Conservation (phyloP, 2,888 invertebrate genomes). For the Mythimna pallens region DNA sequence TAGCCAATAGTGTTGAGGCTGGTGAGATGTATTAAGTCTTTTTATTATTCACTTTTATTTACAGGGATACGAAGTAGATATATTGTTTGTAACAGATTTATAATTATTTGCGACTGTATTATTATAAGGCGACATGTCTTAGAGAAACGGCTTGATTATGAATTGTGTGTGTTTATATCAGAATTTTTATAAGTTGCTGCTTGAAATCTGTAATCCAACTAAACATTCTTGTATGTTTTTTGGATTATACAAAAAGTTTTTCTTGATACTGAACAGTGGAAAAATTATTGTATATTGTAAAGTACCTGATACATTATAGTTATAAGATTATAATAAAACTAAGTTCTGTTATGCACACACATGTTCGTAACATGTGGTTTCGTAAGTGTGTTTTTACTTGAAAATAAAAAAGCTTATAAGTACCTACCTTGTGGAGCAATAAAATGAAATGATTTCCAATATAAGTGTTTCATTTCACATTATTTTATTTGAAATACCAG, state of each 20-base stretch:
- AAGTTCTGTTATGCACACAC: slow-evolving; percentile 84
- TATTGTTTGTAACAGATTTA: slow-evolving; percentile 63
- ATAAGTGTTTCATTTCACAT: slow-evolving; percentile 73
- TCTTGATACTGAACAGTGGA: slow-evolving; percentile 63
- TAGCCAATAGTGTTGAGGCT: slow-evolving; percentile 19
- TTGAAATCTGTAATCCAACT: slow-evolving; percentile 66
- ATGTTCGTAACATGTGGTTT: slow-evolving; percentile 77
- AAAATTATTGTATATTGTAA: slow-evolving; percentile 78
- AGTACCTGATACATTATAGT: slow-evolving; percentile 84
- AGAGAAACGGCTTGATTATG: slow-evolving; percentile 73
- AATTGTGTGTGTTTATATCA: slow-evolving; percentile 82
- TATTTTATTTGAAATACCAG: slow-evolving; percentile 10
- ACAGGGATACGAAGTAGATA: slow-evolving; percentile 60
- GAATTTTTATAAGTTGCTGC: slow-evolving; percentile 67
- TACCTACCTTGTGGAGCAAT: slow-evolving; percentile 86
- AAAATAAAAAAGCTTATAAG: slow-evolving; percentile 81
- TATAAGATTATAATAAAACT: slow-evolving; percentile 70
- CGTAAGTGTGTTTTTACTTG: slow-evolving; percentile 80
- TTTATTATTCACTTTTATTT: slow-evolving; percentile 55
- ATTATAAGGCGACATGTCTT: slow-evolving; percentile 58
- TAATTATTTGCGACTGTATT: slow-evolving; percentile 63
- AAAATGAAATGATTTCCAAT: slow-evolving; percentile 84
- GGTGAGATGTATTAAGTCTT: slow-evolving; percentile 26
- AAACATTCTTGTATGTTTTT: slow-evolving; percentile 71
- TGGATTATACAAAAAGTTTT: slow-evolving; percentile 68